Evolutionary conservation across 2,888 invertebrate genomes (phyloP).

Genomic region (Priocnemis perturbator): DNA sequence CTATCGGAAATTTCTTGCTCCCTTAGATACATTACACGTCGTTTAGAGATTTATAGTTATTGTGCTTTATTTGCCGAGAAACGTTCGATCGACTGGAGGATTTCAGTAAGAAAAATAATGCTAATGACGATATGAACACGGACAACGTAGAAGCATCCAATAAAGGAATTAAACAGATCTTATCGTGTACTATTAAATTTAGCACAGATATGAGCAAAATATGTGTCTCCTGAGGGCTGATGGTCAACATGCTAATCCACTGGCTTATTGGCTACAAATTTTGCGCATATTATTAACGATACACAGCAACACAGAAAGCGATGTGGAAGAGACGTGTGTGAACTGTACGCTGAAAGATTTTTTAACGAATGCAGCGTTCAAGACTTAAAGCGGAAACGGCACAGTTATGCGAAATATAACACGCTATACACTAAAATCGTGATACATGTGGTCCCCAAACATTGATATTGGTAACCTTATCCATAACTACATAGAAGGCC

Average conservation of each 20-base stretch:
- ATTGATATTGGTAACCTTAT: no score
- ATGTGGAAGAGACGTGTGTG: not conserved
- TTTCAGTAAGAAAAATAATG: conserved; percentile 25
- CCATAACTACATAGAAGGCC: no score
- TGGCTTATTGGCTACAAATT: conserved; percentile 43
- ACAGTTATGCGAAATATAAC: conserved; percentile 7
- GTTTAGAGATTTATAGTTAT: no score
- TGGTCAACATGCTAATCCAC: conserved; percentile 55
- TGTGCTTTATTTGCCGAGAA: no score
- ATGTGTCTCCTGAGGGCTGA: conserved; percentile 28
- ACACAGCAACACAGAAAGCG: conserved; percentile 8
- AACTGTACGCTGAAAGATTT: not conserved
- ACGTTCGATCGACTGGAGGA: conserved; percentile 46
- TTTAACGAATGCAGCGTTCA: conserved; percentile 2
- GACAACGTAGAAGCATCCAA: conserved; percentile 34
- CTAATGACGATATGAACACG: conserved; percentile 31
- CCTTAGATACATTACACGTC: no score
- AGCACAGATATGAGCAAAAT: conserved; percentile 32
- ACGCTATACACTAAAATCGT: not conserved
- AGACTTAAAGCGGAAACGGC: conserved; percentile 4
- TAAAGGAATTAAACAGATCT: conserved; percentile 19
- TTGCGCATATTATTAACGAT: conserved; percentile 36
- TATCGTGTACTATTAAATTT: conserved; percentile 24
- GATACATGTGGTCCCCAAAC: no score
- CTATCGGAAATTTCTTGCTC: no score